Conservation (phyloP, 2,113 vertebrate species). For the Prinia subflava region DNA sequence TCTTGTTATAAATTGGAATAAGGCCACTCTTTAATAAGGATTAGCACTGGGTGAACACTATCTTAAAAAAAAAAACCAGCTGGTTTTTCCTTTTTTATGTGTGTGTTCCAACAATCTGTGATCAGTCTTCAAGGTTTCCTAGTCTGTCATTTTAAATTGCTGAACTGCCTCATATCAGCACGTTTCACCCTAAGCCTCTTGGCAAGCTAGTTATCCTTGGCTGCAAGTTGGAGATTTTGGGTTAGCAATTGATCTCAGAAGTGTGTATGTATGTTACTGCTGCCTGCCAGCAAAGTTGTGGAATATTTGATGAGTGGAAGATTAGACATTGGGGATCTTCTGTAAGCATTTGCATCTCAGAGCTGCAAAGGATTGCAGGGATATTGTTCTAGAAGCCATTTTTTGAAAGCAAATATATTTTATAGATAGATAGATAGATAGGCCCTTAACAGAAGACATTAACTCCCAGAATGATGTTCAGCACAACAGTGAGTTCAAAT, state of each 20-base stretch:
- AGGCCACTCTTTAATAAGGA: not conserved
- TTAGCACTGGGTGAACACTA: not conserved
- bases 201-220: constrained; percentile 10
- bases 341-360: not conserved
- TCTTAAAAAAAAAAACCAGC: not conserved
- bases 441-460: not conserved
- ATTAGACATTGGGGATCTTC: not conserved
- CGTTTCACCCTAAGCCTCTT: not conserved
- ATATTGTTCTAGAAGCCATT: not conserved
- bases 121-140: not conserved
- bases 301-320: not conserved
- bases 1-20: constrained; percentile 13
- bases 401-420: not conserved
- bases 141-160: constrained; percentile 13
- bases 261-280: not conserved
- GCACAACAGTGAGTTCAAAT: not conserved
- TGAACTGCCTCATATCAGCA: not conserved
- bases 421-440: not conserved
- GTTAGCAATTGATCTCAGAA: not conserved
- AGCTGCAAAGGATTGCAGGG: not conserved
- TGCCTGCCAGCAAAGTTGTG: not conserved
- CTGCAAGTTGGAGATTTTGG: not conserved
- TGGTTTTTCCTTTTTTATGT: not conserved
- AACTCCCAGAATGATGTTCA: not conserved
- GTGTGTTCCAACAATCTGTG: constrained; percentile 19